Conservation (phyloP, 2,888 invertebrate species). For the Eristalis pertinax region DNA sequence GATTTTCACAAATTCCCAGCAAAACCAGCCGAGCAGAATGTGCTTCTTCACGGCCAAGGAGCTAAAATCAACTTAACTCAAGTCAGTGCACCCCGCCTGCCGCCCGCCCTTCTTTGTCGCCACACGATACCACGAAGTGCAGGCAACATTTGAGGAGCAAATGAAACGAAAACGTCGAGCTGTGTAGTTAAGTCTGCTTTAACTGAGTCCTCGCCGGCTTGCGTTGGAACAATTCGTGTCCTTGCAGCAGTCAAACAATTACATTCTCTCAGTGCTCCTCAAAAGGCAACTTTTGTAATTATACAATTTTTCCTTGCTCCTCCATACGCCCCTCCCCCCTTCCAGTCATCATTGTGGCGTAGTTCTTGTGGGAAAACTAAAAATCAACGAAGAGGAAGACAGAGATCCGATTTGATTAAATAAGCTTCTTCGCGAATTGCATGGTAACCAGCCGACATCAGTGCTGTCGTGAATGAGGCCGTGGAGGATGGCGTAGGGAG, state of each 20-base stretch:
- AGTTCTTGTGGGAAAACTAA: slow-evolving; percentile 42
- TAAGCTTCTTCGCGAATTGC: slow-evolving; percentile 24
- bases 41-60: slow-evolving; percentile 43
- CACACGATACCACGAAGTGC: background rate
- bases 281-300: slow-evolving; percentile 65
- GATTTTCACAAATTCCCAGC: background rate
- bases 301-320: slow-evolving; percentile 37
- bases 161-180: background rate
- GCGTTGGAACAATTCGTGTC: slow-evolving; percentile 55
- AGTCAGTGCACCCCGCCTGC: slow-evolving; percentile 4
- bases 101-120: background rate
- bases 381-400: slow-evolving; percentile 56
- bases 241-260: slow-evolving; percentile 66
- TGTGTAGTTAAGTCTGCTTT: background rate
- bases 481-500: too few relatives aligned
- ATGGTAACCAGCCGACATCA: slow-evolving; percentile 3
- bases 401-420: slow-evolving; percentile 33
- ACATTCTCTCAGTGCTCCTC: slow-evolving; percentile 38
- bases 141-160: background rate
- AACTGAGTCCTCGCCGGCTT: background rate
- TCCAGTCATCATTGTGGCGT: background rate
- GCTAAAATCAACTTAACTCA: slow-evolving; percentile 28
- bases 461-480: too few relatives aligned
- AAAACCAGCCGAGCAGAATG: slow-evolving; percentile 32
- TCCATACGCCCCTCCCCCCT: background rate